Conservation (phyloP, 2,888 invertebrate species). For the Troilus luridus region DNA sequence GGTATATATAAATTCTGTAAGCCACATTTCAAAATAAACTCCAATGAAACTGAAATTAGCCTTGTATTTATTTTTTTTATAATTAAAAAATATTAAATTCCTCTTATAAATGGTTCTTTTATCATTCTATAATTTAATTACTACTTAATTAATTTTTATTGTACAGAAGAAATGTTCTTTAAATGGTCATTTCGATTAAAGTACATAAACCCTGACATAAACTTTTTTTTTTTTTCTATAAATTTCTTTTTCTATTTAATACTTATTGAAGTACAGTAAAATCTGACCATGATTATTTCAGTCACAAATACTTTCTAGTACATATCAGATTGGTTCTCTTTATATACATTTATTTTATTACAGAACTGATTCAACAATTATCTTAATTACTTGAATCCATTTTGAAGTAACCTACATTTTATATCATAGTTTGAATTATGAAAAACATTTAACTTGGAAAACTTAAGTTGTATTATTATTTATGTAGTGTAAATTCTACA, state of each 20-base stretch:
- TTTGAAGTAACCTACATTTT: constrained; percentile 18
- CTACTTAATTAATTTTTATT: constrained; percentile 41
- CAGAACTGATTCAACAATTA: constrained; percentile 13
- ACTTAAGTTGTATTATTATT: background rate
- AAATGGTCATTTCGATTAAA: constrained; percentile 57
- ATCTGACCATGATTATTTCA: constrained; percentile 49
- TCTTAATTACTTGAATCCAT: background rate
- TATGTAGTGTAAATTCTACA: background rate
- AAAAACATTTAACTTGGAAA: background rate
- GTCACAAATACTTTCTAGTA: constrained; percentile 48
- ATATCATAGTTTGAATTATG: background rate
- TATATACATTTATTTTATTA: constrained; percentile 9
- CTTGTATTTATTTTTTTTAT: constrained; percentile 44
- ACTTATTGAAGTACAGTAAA: constrained; percentile 43
- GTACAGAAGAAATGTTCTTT: constrained; percentile 47
- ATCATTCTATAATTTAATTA: constrained; percentile 27
- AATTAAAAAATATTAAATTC: constrained; percentile 57
- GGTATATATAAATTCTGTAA: constrained; percentile 43
- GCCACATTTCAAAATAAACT: constrained; percentile 32
- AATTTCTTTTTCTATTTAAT: constrained; percentile 24
- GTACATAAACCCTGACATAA: constrained; percentile 54
- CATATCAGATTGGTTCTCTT: constrained; percentile 51
- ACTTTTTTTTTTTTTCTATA: background rate
- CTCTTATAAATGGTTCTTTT: constrained; percentile 48
- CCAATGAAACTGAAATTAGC: background rate